Evolutionary conservation across 2,113 vertebrate species (phyloP).

Genomic region (Guaruba guarouba): DNA sequence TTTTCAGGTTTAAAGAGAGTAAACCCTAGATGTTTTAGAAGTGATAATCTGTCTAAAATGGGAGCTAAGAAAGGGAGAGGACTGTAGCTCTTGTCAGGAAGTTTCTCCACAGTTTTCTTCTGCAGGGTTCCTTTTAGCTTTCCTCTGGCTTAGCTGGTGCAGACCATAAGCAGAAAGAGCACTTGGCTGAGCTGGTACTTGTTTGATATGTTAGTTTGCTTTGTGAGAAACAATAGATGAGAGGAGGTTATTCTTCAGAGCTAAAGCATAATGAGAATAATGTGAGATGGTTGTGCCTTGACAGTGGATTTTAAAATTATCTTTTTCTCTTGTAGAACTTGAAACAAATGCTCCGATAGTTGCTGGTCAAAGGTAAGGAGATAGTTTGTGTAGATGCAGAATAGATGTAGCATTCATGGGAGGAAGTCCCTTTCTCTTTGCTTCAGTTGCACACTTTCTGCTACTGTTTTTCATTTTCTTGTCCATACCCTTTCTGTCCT

Average conservation of each 20-base stretch:
- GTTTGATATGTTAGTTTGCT: not conserved
- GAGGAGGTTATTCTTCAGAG: constrained; percentile 1
- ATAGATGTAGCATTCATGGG: constrained; percentile 22
- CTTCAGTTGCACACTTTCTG: not conserved
- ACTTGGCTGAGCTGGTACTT: not conserved
- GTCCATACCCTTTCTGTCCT: not conserved
- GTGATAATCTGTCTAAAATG: not conserved
- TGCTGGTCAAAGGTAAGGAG: constrained; percentile 80
- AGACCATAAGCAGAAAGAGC: not conserved
- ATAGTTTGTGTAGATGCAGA: constrained; percentile 48
- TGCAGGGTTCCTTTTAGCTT: not conserved
- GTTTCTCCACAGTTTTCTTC: not conserved
- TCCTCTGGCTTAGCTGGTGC: not conserved
- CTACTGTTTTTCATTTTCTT: not conserved
- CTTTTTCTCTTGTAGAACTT: constrained; percentile 76
- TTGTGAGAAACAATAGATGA: not conserved
- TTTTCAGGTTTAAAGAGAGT: not conserved
- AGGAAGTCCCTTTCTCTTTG: constrained; percentile 25
- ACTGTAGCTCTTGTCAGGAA: not conserved
- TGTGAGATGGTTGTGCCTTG: constrained; percentile 25
- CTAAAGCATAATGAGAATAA: not conserved
- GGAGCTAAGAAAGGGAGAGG: not conserved
- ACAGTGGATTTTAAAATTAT: constrained; percentile 47
- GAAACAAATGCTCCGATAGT: constrained; percentile 76
- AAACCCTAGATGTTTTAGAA: not conserved